Evolutionary conservation across 1,140 invertebrate genomes (phyloP).

Genomic region (Drosophila parabipectinata): DNA sequence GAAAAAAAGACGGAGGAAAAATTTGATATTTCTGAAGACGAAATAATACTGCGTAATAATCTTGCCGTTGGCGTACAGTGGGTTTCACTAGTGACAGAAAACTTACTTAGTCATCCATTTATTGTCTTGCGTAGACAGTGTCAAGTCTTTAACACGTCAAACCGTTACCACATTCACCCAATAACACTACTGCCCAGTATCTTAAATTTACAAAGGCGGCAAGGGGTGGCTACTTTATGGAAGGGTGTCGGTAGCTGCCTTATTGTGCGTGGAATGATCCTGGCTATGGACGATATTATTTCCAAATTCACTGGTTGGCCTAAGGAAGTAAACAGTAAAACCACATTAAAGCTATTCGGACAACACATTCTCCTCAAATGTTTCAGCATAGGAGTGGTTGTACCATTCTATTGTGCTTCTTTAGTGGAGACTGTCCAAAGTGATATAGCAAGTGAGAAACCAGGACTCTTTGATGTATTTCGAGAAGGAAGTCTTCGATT

Average conservation of each 20-base stretch:
- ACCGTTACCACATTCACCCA: slow-evolving; percentile 92
- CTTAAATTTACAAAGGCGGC: slow-evolving; percentile 91
- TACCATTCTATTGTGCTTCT: slow-evolving; percentile 96
- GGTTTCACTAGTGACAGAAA: slow-evolving; percentile 92
- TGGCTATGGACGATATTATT: slow-evolving; percentile 95
- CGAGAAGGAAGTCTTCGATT: slow-evolving; percentile 94
- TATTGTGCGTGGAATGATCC: slow-evolving; percentile 93
- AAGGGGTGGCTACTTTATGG: slow-evolving; percentile 95
- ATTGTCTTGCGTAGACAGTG: slow-evolving; percentile 95
- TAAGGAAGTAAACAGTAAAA: slow-evolving; percentile 92
- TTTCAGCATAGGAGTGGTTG: slow-evolving; percentile 92
- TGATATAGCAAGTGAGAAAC: slow-evolving; percentile 97
- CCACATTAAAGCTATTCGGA: slow-evolving; percentile 90
- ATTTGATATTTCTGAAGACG: slow-evolving; percentile 85
- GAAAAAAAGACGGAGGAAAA: slow-evolving; percentile 77
- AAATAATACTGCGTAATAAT: slow-evolving; percentile 86
- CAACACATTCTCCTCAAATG: slow-evolving; percentile 94
- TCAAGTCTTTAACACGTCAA: slow-evolving; percentile 92
- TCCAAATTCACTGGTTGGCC: slow-evolving; percentile 96
- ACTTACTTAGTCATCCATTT: slow-evolving; percentile 96
- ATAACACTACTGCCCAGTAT: slow-evolving; percentile 93
- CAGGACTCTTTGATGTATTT: slow-evolving; percentile 95
- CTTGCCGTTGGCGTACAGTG: slow-evolving; percentile 90
- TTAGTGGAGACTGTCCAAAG: slow-evolving; percentile 98
- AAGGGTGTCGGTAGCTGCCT: slow-evolving; percentile 96